phyloP scores from a whole-genome alignment of 2,113 vertebrate species.

The Microcebus griseorufus region DNA sequence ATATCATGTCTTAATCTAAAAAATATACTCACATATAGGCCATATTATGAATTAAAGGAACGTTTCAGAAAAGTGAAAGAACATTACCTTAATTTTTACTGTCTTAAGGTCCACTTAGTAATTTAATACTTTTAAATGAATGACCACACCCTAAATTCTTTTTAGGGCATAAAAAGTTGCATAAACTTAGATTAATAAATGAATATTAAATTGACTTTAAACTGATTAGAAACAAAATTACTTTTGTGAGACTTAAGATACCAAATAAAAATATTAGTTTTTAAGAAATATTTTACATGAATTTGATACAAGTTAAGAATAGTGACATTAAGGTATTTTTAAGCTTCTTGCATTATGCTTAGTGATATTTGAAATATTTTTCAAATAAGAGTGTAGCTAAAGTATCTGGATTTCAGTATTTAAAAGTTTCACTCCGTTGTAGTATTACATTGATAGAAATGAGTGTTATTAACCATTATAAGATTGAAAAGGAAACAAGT shows the following conservation, averaged over 20 bases:
- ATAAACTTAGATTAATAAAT: not conserved
- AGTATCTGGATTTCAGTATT: not conserved
- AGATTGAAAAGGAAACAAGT: not conserved
- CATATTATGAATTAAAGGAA: not conserved
- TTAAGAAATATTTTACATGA: conserved; percentile 32
- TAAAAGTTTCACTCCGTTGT: not conserved
- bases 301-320: not conserved
- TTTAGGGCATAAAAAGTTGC: not conserved
- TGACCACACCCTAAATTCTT: not conserved
- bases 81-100: conserved; percentile 21
- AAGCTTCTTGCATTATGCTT: not conserved
- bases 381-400: not conserved
- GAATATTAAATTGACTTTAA: conserved; percentile 23
- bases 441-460: not conserved
- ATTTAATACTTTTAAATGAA: conserved; percentile 30
- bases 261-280: not conserved
- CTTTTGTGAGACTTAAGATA: conserved; percentile 20
- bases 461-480: not conserved
- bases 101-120: not conserved
- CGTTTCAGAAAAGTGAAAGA: conserved; percentile 6
- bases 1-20: not conserved
- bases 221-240: conserved; percentile 28
- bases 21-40: not conserved
- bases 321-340: not conserved
- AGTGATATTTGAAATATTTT: not conserved